Percentiles rank a stretch among this genome's conserved stretches.
Conservation (phyloP, 1,140 invertebrate genomes). For the Rhyzopertha dominica region DNA sequence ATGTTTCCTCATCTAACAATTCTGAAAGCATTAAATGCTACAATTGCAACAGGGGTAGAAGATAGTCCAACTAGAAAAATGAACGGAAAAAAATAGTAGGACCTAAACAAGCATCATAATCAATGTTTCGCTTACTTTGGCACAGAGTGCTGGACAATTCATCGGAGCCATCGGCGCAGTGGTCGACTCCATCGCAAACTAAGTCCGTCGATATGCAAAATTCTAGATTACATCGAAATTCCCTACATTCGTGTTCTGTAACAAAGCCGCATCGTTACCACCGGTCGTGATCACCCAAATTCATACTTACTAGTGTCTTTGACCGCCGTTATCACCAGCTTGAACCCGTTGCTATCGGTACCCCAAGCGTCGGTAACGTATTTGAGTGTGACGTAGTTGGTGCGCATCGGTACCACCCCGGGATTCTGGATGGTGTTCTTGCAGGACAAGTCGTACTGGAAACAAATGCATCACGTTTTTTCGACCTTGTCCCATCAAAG, state of each 20-base stretch:
- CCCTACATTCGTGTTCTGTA: conserved; percentile 80
- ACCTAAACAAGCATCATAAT: no score
- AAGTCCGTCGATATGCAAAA: conserved; percentile 88
- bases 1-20: no score
- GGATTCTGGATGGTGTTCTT: conserved; percentile 82
- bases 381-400: conserved; percentile 89
- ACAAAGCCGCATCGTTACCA: conserved; percentile 36
- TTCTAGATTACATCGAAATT: conserved; percentile 79
- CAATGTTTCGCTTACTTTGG: conserved; percentile 59
- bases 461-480: no score
- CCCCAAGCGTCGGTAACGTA: conserved; percentile 92
- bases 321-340: conserved; percentile 87
- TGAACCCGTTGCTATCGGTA: conserved; percentile 84
- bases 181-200: conserved; percentile 83
- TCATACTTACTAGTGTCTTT: conserved; percentile 82
- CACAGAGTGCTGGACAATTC: conserved; percentile 76
- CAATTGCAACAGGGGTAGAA: no score
- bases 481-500: no score
- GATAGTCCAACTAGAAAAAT: no score
- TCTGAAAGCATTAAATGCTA: no score
- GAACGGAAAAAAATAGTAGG: no score
- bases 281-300: conserved; percentile 7
- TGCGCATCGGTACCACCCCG: conserved; percentile 81
- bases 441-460: conserved; percentile 87
- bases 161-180: conserved; percentile 89